Conservation (phyloP, 2,113 vertebrate genomes). For the Microtus ochrogaster region DNA sequence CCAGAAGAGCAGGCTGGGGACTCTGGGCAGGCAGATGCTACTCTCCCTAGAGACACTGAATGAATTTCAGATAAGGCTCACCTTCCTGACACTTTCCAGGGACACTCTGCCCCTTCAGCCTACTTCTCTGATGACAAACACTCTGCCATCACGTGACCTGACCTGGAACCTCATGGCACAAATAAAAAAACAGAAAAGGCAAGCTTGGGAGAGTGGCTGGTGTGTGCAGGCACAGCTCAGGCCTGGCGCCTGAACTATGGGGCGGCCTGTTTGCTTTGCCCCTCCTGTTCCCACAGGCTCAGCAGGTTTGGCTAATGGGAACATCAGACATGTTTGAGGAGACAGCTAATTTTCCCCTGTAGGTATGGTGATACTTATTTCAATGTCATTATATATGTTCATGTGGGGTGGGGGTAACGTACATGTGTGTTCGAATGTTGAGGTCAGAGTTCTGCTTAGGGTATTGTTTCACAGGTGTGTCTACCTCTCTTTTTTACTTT, state of each 20-base stretch:
- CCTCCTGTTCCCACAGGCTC: background rate
- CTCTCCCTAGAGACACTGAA: background rate
- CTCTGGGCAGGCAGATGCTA: background rate
- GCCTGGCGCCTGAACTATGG: background rate
- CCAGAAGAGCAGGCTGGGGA: background rate
- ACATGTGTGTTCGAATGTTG: background rate
- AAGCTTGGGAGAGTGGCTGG: background rate
- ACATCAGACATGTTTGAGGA: rapidly evolving
- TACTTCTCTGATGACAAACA: background rate
- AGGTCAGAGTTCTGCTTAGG: background rate
- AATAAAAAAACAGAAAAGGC: background rate
- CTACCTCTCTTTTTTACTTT: background rate
- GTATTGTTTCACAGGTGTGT: background rate
- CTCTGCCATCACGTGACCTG: background rate
- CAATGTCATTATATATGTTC: background rate
- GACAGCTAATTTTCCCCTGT: background rate
- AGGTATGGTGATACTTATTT: background rate
- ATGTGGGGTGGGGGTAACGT: background rate
- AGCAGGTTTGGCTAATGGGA: background rate
- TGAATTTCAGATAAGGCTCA: background rate
- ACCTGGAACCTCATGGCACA: background rate
- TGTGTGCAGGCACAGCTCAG: rapidly evolving
- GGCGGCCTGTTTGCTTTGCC: background rate
- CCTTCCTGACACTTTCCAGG: background rate
- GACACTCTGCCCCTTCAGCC: background rate